Percentiles rank a stretch among this genome's conserved stretches.
These are phyloP conservation scores for Drosophila trapezifrons DNA, from an alignment of 1,140 invertebrate genomes.

Conservation along the genomic window DNA sequence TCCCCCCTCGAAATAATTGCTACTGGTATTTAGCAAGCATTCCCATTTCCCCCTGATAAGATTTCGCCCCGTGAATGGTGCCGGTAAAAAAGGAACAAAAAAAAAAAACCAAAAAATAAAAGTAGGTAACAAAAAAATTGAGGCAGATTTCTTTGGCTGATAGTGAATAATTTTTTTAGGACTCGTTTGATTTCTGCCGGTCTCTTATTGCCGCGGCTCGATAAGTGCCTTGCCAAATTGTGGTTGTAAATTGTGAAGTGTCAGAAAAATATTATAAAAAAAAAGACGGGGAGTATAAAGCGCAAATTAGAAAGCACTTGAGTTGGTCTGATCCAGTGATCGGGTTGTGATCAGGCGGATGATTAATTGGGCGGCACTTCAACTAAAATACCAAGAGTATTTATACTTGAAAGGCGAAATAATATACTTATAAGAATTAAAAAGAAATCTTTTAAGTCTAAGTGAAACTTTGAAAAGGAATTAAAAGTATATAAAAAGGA, in stretches of 20 bases:
- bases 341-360: conserved; percentile 35
- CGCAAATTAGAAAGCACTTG: conserved; percentile 45
- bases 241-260: conserved; percentile 73
- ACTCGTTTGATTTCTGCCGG: conserved; percentile 73
- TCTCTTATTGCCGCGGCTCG: conserved; percentile 43
- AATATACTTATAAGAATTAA: background rate
- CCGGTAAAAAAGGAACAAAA: conserved; percentile 36
- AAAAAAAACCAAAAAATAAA: conserved; percentile 41
- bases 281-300: conserved; percentile 14
- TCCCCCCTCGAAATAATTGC: conserved; percentile 66
- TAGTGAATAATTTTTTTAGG: conserved; percentile 61
- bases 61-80: conserved; percentile 39
- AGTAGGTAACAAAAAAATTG: conserved; percentile 58
- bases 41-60: conserved; percentile 54
- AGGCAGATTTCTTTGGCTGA: conserved; percentile 74
- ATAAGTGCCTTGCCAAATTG: conserved; percentile 77
- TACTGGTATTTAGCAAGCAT: conserved; percentile 82
- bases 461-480: background rate
- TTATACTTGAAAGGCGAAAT: background rate
- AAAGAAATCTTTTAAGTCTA: too few relatives aligned
- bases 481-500: background rate
- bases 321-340: conserved; percentile 46
- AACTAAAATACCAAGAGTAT: conserved; percentile 1
- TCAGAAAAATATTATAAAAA: conserved; percentile 47
- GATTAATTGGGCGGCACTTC: conserved; percentile 5